Evolutionary conservation across 2,113 vertebrate species (phyloP).

Genomic region (Sitta europaea): DNA sequence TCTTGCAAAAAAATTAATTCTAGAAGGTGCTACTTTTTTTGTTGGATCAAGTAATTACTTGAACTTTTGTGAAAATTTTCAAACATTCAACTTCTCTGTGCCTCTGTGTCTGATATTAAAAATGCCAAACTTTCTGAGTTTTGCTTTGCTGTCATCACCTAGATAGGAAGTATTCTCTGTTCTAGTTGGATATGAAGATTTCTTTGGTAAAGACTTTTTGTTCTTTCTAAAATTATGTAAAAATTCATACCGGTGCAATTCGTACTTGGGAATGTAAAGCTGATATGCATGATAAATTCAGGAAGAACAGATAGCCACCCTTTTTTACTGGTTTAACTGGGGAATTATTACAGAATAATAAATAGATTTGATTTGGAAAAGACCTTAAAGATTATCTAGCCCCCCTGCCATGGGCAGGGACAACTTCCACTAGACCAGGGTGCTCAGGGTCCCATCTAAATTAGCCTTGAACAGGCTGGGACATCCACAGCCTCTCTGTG

Average conservation of each 20-base stretch:
- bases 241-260: not conserved
- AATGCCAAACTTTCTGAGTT: not conserved
- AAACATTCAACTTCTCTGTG: not conserved
- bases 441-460: not conserved
- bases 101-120: not conserved
- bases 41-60: not conserved
- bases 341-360: not conserved
- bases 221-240: not conserved
- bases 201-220: not conserved
- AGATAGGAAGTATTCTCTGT: not conserved
- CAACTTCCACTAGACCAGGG: too few relatives aligned
- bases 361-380: not conserved
- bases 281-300: not conserved
- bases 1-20: not conserved
- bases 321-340: not conserved
- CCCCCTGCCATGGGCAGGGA: not conserved
- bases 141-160: not conserved
- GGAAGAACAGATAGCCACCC: not conserved
- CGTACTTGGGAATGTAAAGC: not conserved
- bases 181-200: not conserved
- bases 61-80: not conserved
- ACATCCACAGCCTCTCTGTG: not conserved
- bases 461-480: not conserved
- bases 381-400: not conserved
- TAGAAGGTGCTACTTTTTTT: not conserved